Conservation (phyloP, 37 sponge, comb jelly and placozoan genomes). For the Sycon ciliatum region DNA sequence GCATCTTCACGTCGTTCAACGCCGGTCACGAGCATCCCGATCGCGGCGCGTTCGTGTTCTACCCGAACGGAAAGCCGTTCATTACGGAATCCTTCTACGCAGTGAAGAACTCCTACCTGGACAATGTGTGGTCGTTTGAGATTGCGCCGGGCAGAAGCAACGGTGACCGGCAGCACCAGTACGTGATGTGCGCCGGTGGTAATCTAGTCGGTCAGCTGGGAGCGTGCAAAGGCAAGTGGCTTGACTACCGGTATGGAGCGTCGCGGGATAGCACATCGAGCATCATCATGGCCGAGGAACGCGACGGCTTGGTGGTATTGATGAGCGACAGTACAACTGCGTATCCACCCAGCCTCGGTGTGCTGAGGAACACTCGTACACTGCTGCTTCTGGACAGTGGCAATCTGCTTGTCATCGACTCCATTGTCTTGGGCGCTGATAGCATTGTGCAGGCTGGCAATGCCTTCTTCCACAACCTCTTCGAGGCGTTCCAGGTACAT, state of each 20-base stretch:
- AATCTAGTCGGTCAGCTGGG: too few species aligned
- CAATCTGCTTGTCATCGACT: constrained; percentile 24
- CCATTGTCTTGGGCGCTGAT: constrained; percentile 11
- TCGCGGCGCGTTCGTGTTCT: constrained; percentile 31
- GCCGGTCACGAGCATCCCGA: constrained; percentile 38
- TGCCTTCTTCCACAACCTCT: constrained; percentile 22
- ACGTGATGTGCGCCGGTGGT: too few species aligned
- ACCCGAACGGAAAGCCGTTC: constrained; percentile 21
- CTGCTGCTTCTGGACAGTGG: constrained; percentile 10
- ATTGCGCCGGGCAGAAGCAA: too few species aligned
- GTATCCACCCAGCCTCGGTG: not conserved
- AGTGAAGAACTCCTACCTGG: too few species aligned
- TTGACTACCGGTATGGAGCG: too few species aligned
- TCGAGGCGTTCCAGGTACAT: not conserved
- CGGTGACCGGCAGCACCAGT: too few species aligned
- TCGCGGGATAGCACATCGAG: too few species aligned
- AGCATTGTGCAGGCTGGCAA: not conserved
- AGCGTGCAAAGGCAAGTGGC: too few species aligned
- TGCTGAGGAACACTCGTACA: constrained; percentile 19
- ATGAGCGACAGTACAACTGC: constrained; percentile 16
- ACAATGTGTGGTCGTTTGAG: too few species aligned
- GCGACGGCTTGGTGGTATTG: constrained; percentile 10
- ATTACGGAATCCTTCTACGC: constrained; percentile 31
- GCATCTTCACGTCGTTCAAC: constrained; percentile 22
- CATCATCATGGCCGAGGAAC: too few species aligned